phyloP scores from a whole-genome alignment of 2,797 vertebrate genomes.

The Octomys mimax region DNA sequence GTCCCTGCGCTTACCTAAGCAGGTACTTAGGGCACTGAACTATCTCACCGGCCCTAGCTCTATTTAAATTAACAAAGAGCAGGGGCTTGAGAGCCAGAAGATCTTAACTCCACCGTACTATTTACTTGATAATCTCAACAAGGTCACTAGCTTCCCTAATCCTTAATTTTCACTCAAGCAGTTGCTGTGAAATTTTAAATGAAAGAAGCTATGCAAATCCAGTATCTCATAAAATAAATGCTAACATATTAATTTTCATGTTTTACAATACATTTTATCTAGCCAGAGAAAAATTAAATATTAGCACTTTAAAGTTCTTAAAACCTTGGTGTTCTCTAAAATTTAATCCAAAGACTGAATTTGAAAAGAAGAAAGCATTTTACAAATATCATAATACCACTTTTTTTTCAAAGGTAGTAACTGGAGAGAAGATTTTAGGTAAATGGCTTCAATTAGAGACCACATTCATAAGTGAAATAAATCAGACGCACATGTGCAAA shows the following conservation, averaged over 20 bases:
- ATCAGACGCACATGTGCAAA: no score
- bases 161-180: not conserved
- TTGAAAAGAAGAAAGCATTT: not conserved
- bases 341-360: constrained; percentile 6
- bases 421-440: not conserved
- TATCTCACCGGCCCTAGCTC: not conserved
- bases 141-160: not conserved
- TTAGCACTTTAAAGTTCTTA: not conserved
- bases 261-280: not conserved
- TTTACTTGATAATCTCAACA: not conserved
- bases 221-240: not conserved
- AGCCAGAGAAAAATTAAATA: constrained; percentile 26
- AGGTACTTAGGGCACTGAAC: no score
- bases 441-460: no score
- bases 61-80: constrained; percentile 51
- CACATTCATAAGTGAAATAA: no score
- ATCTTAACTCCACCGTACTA: not conserved
- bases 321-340: not conserved
- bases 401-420: not conserved
- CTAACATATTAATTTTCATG: not conserved
- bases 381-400: not conserved
- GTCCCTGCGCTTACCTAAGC: no score
- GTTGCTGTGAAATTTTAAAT: constrained; percentile 1
- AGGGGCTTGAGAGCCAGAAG: not conserved
- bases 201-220: not conserved